phyloP scores from a whole-genome alignment of 1,140 invertebrate species.

The Fopius arisanus region DNA sequence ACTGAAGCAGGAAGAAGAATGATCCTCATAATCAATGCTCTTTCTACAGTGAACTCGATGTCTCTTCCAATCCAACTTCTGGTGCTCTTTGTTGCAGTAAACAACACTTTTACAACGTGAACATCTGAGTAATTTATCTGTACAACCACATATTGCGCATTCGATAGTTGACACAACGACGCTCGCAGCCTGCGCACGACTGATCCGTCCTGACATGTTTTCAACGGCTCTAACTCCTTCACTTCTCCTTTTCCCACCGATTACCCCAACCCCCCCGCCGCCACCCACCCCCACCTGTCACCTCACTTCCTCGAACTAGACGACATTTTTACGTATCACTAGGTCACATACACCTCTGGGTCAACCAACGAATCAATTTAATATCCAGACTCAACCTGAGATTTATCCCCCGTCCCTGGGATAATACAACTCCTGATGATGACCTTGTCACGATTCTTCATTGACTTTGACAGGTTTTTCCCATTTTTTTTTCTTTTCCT shows the following conservation, averaged over 20 bases:
- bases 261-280: too few relatives aligned
- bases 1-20: neutral
- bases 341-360: neutral
- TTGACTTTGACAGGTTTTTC: neutral
- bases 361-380: too few relatives aligned
- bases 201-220: conserved; percentile 39
- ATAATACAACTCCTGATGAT: too few relatives aligned
- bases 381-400: too few relatives aligned
- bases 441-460: too few relatives aligned
- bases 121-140: conserved; percentile 75
- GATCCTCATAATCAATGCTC: neutral
- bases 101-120: conserved; percentile 74
- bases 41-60: conserved; percentile 67
- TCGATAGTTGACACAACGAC: conserved; percentile 24
- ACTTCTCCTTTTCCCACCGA: neutral
- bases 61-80: conserved; percentile 77
- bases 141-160: conserved; percentile 75
- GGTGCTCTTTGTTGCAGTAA: conserved; percentile 83
- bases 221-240: neutral
- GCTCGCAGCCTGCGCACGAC: conserved; percentile 41
- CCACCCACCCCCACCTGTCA: neutral
- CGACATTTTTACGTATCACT: conserved; percentile 8
- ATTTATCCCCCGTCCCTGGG: too few relatives aligned
- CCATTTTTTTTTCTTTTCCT: too few relatives aligned
- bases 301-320: neutral